phyloP scores from a whole-genome alignment of 2,888 invertebrate genomes.

The Cosmopolites sordidus region DNA sequence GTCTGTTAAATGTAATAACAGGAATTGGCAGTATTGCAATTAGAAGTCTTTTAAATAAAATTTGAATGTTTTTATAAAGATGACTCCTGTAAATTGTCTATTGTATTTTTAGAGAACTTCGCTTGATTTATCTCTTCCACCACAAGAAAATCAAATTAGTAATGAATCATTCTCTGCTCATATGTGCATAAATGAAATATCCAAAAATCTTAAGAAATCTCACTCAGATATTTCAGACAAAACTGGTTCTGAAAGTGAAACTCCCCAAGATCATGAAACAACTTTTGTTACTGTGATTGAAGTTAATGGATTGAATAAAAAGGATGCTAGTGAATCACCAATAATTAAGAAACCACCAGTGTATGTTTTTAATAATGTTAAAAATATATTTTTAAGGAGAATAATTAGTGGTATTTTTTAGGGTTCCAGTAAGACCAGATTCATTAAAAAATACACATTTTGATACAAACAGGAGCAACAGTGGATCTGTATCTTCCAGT shows the following conservation, averaged over 20 bases:
- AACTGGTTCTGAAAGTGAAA: conserved; percentile 15
- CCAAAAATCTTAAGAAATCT: conserved; percentile 42
- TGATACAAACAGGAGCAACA: conserved; percentile 44
- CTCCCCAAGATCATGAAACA: conserved; percentile 38
- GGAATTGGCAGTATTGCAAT: too few species aligned
- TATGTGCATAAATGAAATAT: conserved; percentile 70
- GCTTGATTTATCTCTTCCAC: conserved; percentile 12
- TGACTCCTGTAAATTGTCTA: background rate
- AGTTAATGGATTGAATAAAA: conserved; percentile 70
- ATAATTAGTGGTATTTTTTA: conserved; percentile 20
- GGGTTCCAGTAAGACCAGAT: conserved; percentile 39
- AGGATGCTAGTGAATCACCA: conserved; percentile 41
- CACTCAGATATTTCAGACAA: conserved; percentile 31
- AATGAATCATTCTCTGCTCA: conserved; percentile 49
- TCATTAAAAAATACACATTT: conserved; percentile 30
- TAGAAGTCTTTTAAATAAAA: too few species aligned
- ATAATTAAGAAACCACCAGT: conserved; percentile 41
- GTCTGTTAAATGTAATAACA: too few species aligned
- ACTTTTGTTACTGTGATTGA: conserved; percentile 85
- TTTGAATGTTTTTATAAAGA: too few species aligned
- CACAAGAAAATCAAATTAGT: conserved; percentile 28
- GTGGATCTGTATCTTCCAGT: conserved; percentile 52
- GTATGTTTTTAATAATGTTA: conserved; percentile 37
- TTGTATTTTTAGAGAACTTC: conserved; percentile 11
- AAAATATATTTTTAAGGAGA: background rate